Evolutionary conservation across 2,113 vertebrate genomes (phyloP).

Genomic region (Notiomystis cincta): DNA sequence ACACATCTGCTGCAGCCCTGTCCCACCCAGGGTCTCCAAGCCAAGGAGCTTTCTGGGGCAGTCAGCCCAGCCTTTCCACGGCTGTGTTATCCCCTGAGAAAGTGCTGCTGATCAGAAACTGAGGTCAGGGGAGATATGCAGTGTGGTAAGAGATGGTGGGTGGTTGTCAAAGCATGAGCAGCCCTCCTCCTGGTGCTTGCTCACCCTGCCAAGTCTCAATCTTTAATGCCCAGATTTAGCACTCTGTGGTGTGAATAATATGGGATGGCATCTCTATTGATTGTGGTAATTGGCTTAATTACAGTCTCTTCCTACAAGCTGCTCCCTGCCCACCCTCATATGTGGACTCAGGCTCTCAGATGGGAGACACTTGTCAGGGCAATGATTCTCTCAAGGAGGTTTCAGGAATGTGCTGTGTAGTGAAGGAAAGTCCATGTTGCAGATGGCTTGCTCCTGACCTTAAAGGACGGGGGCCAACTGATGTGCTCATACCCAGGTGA

Average conservation of each 20-base stretch:
- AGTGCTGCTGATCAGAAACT: neutral
- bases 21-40: neutral
- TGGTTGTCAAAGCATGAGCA: neutral
- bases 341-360: neutral
- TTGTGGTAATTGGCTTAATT: constrained; percentile 20
- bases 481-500: neutral
- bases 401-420: neutral
- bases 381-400: neutral
- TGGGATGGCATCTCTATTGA: neutral
- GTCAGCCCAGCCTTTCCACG: neutral
- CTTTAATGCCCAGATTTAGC: neutral
- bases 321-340: neutral
- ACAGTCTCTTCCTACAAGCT: neutral
- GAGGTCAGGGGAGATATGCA: neutral
- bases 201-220: neutral
- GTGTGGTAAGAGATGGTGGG: neutral
- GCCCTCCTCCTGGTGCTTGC: neutral
- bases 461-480: neutral
- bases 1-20: fast-evolving
- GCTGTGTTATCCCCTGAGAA: neutral
- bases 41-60: neutral
- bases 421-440: neutral
- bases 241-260: neutral
- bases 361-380: neutral
- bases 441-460: neutral